Evolutionary conservation across 2,888 invertebrate species (phyloP).

Genomic region (Schizotus pectinicornis): DNA sequence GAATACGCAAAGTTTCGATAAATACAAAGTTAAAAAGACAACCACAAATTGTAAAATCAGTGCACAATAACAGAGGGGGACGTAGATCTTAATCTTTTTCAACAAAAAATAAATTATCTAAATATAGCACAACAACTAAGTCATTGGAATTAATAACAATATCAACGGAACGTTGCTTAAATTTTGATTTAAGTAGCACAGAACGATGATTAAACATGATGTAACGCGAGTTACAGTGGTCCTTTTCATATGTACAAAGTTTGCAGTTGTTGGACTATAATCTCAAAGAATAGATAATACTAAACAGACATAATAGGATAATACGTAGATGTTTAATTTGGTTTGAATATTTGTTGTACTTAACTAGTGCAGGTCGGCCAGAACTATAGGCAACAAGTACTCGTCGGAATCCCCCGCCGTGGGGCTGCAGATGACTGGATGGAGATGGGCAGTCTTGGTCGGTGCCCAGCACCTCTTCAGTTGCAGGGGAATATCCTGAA

Average conservation of each 20-base stretch:
- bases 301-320: conserved; percentile 12
- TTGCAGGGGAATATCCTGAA: conserved; percentile 36
- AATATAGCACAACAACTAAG: conserved; percentile 9
- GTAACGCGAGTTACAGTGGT: conserved; percentile 19
- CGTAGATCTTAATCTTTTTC: background rate
- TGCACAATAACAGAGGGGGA: background rate
- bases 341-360: conserved; percentile 30
- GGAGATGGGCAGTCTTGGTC: conserved; percentile 60
- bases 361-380: conserved; percentile 62
- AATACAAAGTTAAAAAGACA: background rate
- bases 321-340: conserved; percentile 19
- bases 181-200: background rate
- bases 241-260: conserved; percentile 14
- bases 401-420: conserved; percentile 64
- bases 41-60: conserved; percentile 5
- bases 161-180: too few relatives aligned
- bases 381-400: conserved; percentile 64
- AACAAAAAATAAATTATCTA: background rate
- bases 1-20: conserved; percentile 28
- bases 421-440: conserved; percentile 63
- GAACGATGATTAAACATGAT: conserved; percentile 4
- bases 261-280: conserved; percentile 25
- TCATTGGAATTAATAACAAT: background rate
- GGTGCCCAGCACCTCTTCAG: conserved; percentile 66
- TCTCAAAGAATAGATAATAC: conserved; percentile 11